A percentile compares a stretch with the other conserved stretches of the same genome.
Evolutionary conservation across 2,113 vertebrate genomes (phyloP).

Genomic region (Reinhardtius hippoglossoides): DNA sequence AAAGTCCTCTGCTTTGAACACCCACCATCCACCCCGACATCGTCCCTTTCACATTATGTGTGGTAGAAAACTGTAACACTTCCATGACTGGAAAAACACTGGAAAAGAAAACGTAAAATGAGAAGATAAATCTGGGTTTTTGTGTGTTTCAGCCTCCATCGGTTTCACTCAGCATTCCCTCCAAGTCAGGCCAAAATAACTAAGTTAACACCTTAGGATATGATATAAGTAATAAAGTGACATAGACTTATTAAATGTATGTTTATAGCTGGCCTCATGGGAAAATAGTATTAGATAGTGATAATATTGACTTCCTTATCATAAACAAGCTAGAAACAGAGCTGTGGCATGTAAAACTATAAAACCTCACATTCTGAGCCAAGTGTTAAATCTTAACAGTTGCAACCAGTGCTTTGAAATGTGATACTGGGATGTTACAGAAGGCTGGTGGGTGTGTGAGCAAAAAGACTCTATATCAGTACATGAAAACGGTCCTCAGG

Average conservation of each 20-base stretch:
- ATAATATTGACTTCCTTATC: slow-evolving; percentile 10
- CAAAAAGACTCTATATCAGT: background rate
- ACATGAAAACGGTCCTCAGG: slow-evolving; percentile 30
- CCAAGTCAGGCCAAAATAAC: slow-evolving; percentile 25
- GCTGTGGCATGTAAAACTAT: background rate
- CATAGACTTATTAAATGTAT: slow-evolving; percentile 23
- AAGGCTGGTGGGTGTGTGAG: background rate
- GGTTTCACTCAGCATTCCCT: slow-evolving; percentile 5
- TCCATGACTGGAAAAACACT: background rate
- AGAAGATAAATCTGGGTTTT: too few species aligned
- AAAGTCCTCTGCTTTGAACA: too few species aligned
- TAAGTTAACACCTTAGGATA: slow-evolving; percentile 16
- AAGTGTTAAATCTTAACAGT: background rate
- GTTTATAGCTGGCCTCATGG: slow-evolving; percentile 1
- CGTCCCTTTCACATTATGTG: background rate
- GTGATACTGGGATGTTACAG: slow-evolving; percentile 3
- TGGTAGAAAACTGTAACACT: background rate
- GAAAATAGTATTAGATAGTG: slow-evolving; percentile 12
- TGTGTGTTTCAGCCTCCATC: background rate
- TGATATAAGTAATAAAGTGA: slow-evolving; percentile 20
- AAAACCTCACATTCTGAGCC: background rate
- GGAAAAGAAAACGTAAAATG: background rate
- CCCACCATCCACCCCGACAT: background rate
- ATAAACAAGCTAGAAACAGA: background rate
- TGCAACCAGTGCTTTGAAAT: background rate